Evolutionary conservation across 2,888 invertebrate genomes (phyloP).

Genomic region (Caenorhabditis wallacei): DNA sequence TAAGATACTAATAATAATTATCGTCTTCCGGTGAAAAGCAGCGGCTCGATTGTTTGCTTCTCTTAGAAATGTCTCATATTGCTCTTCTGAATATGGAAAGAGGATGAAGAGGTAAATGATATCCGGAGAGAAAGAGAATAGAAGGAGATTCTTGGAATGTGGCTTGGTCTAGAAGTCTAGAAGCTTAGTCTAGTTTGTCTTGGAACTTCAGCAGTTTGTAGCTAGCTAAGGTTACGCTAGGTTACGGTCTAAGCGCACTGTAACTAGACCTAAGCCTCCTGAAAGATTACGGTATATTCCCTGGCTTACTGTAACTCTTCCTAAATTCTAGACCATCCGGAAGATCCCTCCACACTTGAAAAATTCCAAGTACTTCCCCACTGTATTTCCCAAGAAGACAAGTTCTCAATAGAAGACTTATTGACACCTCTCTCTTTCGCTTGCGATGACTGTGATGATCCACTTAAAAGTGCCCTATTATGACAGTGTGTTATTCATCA

Average conservation of each 20-base stretch:
- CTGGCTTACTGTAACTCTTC: too few relatives aligned
- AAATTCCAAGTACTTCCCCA: background rate
- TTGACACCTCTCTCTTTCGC: slow-evolving; percentile 48
- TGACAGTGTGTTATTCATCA: slow-evolving; percentile 52
- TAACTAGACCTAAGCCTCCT: too few relatives aligned
- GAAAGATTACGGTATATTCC: too few relatives aligned
- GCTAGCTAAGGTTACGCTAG: too few relatives aligned
- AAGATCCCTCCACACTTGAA: background rate
- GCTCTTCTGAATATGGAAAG: slow-evolving; percentile 4
- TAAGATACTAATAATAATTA: slow-evolving; percentile 55
- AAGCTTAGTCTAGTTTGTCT: too few relatives aligned
- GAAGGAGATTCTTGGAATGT: background rate
- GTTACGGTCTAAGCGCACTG: too few relatives aligned
- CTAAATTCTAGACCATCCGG: too few relatives aligned
- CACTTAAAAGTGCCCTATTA: slow-evolving; percentile 42
- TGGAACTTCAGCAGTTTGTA: too few relatives aligned
- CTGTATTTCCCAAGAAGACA: background rate
- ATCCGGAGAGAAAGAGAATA: background rate
- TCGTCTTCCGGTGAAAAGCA: slow-evolving; percentile 30
- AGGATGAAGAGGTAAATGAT: slow-evolving; percentile 14
- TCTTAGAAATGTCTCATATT: slow-evolving; percentile 39
- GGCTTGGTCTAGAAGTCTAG: too few relatives aligned
- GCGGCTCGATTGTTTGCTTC: slow-evolving; percentile 42
- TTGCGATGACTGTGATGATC: slow-evolving; percentile 40
- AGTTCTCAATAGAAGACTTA: slow-evolving; percentile 10